A percentile compares a stretch with the other conserved stretches of the same genome.
Conservation (phyloP, 2,113 vertebrate genomes). For the Albula glossodonta region DNA sequence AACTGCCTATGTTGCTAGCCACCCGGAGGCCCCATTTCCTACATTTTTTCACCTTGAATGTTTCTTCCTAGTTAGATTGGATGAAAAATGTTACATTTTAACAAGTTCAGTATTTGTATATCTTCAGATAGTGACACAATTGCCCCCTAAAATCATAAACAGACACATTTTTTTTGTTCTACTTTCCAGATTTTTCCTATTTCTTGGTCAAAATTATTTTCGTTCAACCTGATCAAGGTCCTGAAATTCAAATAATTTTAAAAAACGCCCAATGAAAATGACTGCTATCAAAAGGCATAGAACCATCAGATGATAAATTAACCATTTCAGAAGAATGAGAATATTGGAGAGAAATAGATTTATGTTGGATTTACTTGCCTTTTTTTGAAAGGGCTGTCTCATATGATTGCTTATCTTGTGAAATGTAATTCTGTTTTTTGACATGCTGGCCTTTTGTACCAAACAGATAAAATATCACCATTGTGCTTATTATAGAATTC, state of each 20-base stretch:
- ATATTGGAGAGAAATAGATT: constrained; percentile 48
- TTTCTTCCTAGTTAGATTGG: no score
- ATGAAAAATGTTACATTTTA: no score
- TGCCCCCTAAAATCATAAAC: not conserved
- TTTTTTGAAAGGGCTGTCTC: constrained; percentile 49
- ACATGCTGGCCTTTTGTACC: constrained; percentile 35
- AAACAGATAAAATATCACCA: constrained; percentile 50
- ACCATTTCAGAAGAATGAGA: constrained; percentile 43
- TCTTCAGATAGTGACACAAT: no score
- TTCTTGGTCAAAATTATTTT: not conserved
- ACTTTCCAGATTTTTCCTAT: not conserved
- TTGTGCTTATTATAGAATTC: constrained; percentile 44
- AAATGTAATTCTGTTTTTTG: constrained; percentile 41
- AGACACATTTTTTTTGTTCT: not conserved
- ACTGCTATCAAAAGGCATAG: constrained; percentile 38
- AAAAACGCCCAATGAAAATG: constrained; percentile 45
- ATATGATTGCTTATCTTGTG: constrained; percentile 40
- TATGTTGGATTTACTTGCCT: constrained; percentile 52
- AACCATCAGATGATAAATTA: constrained; percentile 49
- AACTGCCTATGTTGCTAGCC: no score
- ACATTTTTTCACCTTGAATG: no score
- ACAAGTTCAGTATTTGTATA: no score
- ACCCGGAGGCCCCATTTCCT: no score
- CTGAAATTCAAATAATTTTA: constrained; percentile 60
- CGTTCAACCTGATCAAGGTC: constrained; percentile 35